Evolutionary conservation across 2,888 invertebrate genomes (phyloP), one percentile per base, ranked within the genome.

Genomic region (Periphyllus acericola): DNA sequence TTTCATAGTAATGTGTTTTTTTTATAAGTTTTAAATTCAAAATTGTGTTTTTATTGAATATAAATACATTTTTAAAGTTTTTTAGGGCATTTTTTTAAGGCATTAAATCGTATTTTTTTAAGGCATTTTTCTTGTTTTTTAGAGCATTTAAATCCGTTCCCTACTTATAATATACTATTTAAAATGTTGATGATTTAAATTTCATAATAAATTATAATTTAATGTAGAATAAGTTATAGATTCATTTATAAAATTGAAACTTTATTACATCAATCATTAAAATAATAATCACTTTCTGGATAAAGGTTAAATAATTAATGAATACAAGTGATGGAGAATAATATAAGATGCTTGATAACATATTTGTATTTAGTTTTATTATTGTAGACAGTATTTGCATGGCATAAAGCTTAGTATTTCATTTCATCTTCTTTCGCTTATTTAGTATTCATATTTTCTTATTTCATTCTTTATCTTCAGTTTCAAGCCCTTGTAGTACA

Each of bases 361-460:
- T 36, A 68, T 6, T 68, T 3, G 36, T 74, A 74, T 74, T 72
- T 36, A 74, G 34, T 17, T 76, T n/a, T 21, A 68, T 81, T 66
- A 25, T 66, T 84, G 32, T 76, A 14, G 60, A 84, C 5, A 68
- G 34, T n/a, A 68, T 46, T 76, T 85, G 84, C 84, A 85, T 85
- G 84, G 46, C 46, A 34, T 34, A 32, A 46, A 32, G 84, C 66
- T 85, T 85, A 68, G 40, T 25, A 36, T 68, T 76, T 68, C 19
- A 34, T 4, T 52, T n/a, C 36, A 52, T 46, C 25, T 40, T 32
- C 66, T 84, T 83, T 46, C 19, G 74, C 29, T 84, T 84, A 34
- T 75, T 85, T 25, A 36, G 25, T 40, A 32, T 83, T 83, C 11
- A 29, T 74, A 75, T 75, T 75, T 74, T 60, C 3, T 83, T 74